Base-by-base conservation (phyloP, 2,113 vertebrate genomes). In the Megaceryle torquata region DNA sequence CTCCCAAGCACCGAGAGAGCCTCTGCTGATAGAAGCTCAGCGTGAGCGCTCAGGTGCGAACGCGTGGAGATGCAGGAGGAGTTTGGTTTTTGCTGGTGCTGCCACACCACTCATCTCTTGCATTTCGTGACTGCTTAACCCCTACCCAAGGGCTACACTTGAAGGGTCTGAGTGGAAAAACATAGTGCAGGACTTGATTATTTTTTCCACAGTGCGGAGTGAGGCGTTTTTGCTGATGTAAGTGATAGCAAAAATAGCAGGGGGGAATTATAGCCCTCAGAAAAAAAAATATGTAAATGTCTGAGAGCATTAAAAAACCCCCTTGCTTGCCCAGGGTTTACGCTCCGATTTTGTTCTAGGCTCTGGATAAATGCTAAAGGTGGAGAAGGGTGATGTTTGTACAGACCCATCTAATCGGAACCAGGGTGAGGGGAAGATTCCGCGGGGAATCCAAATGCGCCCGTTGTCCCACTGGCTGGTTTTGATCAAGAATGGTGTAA, bases 201-300 rank as follows among this genome's bases (percentile, higher is more conserved):
- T 46, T 88, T 53, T 82, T 80, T 83, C 21, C 39, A 8, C 0
- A 0, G 21, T 15, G 20, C 0, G 0, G 25, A 1, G 8, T 6
- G 21, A 26, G 59, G 70, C 1, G 0, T 82, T 92, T 86, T 48
- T 21, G 24, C 74, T 92, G 91, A 86, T 67, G 69, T 76, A 53
- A 89, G 88, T 48, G 26, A 17, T 5, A 28, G 70, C 74, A 69
- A 91, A 96, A 96, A 85, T 84, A 97, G 70, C 1, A 0, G 25
- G 67, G 91, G 89, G 89, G 65, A 80, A 65, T 91, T 87, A 63
- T 7, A 87, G 54, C 61, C 69, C 46, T 10, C 24, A 88, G 60
- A 53, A 94, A 81, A 95, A 51, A 63, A 57, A 85, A 92, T 69
- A 96, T 89, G 81, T 96, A 97, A 95, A 97, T 96, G 39, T 74